These are phyloP conservation scores for Drosophila lini DNA, from an alignment of 1,140 invertebrate species.

Conservation along the genomic window DNA sequence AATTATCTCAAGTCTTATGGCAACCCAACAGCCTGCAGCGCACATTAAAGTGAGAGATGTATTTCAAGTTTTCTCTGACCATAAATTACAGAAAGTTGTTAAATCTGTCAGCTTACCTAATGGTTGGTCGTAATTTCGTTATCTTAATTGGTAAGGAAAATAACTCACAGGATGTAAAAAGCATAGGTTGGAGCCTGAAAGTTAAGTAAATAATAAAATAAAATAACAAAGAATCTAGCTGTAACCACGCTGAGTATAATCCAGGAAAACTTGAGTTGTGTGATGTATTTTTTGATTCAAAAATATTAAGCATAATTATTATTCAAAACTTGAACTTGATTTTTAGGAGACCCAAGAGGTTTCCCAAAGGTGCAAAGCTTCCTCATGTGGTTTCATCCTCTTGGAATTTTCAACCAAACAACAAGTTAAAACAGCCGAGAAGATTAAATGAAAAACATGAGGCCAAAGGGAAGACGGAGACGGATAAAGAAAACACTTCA, in stretches of 20 bases:
- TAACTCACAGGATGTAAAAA: background rate
- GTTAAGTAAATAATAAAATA: background rate
- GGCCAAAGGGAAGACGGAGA: background rate
- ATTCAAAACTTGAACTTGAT: background rate
- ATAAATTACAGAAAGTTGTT: conserved; percentile 10
- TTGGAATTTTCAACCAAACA: background rate
- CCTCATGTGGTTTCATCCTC: background rate
- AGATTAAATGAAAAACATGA: conserved; percentile 13
- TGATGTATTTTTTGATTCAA: no score
- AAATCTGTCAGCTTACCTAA: conserved; percentile 2
- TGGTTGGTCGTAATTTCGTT: conserved; percentile 1
- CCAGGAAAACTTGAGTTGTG: no score
- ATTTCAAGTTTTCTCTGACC: background rate
- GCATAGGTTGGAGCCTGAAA: no score
- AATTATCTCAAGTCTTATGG: conserved; percentile 5
- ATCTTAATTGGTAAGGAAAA: conserved; percentile 4
- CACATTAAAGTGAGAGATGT: conserved; percentile 7
- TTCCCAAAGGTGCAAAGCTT: background rate
- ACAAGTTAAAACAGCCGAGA: background rate
- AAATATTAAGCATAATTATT: background rate
- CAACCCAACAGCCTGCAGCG: conserved; percentile 1
- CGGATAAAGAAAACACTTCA: background rate
- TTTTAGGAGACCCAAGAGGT: background rate
- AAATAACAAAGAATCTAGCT: background rate
- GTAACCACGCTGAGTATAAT: no score